Evolutionary conservation across 1,140 invertebrate species (phyloP).

Genomic region (Condylostylus longicornis): DNA sequence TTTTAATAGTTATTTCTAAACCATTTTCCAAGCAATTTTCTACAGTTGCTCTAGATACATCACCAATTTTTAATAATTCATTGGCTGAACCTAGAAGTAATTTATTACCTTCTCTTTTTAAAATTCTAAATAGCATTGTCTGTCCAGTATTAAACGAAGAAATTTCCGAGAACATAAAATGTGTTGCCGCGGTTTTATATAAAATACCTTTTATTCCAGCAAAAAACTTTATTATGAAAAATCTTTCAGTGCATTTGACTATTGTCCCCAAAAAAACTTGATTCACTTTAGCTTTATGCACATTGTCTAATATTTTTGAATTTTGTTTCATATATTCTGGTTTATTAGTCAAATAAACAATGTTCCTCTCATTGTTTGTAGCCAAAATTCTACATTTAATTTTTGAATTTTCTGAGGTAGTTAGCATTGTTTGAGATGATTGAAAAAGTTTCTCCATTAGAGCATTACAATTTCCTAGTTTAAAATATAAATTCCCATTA

Average conservation of each 20-base stretch:
- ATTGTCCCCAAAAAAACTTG: constrained; percentile 41
- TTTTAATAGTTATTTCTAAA: constrained; percentile 24
- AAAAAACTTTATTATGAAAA: constrained; percentile 43
- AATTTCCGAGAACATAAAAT: constrained; percentile 31
- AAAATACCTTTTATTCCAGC: constrained; percentile 41
- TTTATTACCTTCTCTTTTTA: constrained; percentile 14
- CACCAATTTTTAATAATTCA: constrained; percentile 22
- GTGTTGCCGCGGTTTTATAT: constrained; percentile 35
- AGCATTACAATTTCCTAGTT: constrained; percentile 14
- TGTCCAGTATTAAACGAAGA: constrained; percentile 43
- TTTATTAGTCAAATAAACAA: constrained; percentile 36
- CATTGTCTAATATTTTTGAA: constrained; percentile 33
- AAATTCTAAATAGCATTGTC: constrained; percentile 31
- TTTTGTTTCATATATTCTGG: constrained; percentile 36
- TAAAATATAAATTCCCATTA: constrained; percentile 26
- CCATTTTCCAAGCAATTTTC: constrained; percentile 23
- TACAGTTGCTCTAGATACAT: constrained; percentile 24
- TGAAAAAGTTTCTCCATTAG: background rate
- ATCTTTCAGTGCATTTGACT: constrained; percentile 31
- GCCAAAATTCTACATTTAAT: constrained; percentile 35
- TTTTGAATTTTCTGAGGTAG: constrained; percentile 12
- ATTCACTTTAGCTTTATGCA: constrained; percentile 35
- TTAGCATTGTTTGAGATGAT: background rate
- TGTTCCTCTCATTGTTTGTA: constrained; percentile 25
- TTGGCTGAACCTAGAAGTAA: constrained; percentile 18